phyloP scores from a whole-genome alignment of 1,140 invertebrate genomes.

The Drosophila ananassae region DNA sequence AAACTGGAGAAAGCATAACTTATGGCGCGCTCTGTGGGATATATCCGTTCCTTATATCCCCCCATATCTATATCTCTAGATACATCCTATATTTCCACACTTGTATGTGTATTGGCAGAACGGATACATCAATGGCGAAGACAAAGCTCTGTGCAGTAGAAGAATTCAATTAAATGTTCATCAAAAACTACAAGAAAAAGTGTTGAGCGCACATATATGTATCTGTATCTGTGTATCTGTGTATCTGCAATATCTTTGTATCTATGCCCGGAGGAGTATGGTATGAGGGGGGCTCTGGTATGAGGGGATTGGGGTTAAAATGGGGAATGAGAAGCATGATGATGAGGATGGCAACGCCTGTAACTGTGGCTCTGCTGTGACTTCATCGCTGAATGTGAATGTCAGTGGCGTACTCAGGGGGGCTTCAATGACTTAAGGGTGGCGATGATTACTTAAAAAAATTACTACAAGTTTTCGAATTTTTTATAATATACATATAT shows the following conservation, averaged over 20 bases:
- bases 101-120: slow-evolving; percentile 1
- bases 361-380: slow-evolving; percentile 33
- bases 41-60: neutral
- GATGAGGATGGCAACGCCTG: slow-evolving; percentile 41
- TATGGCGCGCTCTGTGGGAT: slow-evolving; percentile 5
- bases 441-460: too few relatives aligned
- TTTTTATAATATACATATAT: too few relatives aligned
- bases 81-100: neutral
- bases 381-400: slow-evolving; percentile 23
- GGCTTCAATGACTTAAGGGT: neutral
- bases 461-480: too few relatives aligned
- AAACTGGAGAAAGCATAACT: slow-evolving; percentile 44
- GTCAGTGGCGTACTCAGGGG: neutral
- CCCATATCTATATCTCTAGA: neutral
- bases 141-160: slow-evolving; percentile 56
- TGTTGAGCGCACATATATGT: slow-evolving; percentile 38
- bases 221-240: slow-evolving; percentile 21
- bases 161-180: slow-evolving; percentile 82
- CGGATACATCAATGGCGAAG: slow-evolving; percentile 32
- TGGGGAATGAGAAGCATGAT: slow-evolving; percentile 19
- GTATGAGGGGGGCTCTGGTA: too few relatives aligned
- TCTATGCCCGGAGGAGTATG: slow-evolving; percentile 7
- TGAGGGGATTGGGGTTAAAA: too few relatives aligned
- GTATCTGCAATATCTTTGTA: neutral
- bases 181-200: slow-evolving; percentile 80